A percentile compares a stretch with the other conserved stretches of the same genome.
Conservation (phyloP, 2,113 vertebrate species). For the Alectura lathami region DNA sequence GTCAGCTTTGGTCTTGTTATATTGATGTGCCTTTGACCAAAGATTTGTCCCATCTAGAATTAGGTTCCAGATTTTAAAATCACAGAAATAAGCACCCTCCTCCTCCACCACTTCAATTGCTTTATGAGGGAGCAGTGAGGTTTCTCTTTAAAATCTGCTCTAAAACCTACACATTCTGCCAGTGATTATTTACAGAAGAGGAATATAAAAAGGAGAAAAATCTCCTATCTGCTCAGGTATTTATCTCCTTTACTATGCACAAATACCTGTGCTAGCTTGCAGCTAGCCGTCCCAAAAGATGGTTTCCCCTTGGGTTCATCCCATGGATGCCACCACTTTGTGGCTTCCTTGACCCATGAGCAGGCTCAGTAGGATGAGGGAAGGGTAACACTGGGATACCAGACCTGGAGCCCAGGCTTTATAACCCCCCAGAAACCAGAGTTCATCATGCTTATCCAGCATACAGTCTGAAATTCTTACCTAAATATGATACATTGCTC, state of each 20-base stretch:
- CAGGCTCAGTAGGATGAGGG: neutral
- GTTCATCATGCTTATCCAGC: too few relatives aligned
- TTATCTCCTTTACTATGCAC: neutral
- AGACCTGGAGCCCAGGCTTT: neutral
- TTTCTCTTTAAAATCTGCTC: neutral
- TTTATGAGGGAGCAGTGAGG: neutral
- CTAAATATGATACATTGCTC: neutral
- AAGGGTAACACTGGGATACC: neutral
- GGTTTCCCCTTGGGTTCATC: neutral
- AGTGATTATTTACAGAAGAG: neutral
- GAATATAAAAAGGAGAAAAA: neutral
- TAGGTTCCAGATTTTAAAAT: neutral
- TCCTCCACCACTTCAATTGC: neutral
- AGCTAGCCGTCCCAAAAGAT: neutral
- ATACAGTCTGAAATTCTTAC: neutral
- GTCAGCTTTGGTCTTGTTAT: neutral
- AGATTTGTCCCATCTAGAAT: neutral
- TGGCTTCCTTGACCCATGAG: neutral
- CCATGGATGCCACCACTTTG: neutral
- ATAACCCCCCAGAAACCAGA: neutral
- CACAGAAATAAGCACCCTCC: neutral
- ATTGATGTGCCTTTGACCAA: neutral
- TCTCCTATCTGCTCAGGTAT: neutral
- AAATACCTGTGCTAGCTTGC: neutral
- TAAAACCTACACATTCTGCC: neutral